Evolutionary conservation across 1,140 invertebrate genomes (phyloP).

Genomic region (Tachypleus tridentatus): DNA sequence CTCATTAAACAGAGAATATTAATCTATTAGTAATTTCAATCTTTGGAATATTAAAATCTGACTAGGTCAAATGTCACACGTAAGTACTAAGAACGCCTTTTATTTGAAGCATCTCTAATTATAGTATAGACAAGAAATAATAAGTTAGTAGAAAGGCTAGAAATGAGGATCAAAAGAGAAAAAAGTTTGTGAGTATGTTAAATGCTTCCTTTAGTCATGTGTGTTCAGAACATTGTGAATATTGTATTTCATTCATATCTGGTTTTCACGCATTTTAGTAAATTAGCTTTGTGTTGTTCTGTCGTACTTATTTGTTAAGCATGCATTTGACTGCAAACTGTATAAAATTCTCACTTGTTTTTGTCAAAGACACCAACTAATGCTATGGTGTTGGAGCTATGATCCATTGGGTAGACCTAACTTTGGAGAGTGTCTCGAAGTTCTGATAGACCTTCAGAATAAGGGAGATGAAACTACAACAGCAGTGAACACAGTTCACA

Average conservation of each 20-base stretch:
- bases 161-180: too few species aligned
- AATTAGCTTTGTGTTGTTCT: background rate
- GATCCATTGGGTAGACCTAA: constrained; percentile 57
- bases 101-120: too few species aligned
- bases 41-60: too few species aligned
- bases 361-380: constrained; percentile 50
- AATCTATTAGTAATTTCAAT: too few species aligned
- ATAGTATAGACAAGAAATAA: too few species aligned
- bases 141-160: too few species aligned
- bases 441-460: constrained; percentile 36
- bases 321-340: constrained; percentile 8
- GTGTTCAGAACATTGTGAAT: background rate
- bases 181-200: too few species aligned
- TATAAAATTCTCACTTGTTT: constrained; percentile 24
- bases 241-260: background rate
- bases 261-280: background rate
- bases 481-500: background rate
- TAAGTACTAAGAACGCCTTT: too few species aligned
- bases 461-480: background rate
- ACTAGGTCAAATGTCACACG: too few species aligned
- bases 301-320: too few species aligned
- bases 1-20: too few species aligned
- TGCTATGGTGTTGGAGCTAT: constrained; percentile 66
- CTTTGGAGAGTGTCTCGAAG: constrained; percentile 58
- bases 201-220: too few species aligned